These are phyloP conservation scores for Cheilosia pagana DNA, from an alignment of 2,888 invertebrate genomes.

Conservation along the genomic window DNA sequence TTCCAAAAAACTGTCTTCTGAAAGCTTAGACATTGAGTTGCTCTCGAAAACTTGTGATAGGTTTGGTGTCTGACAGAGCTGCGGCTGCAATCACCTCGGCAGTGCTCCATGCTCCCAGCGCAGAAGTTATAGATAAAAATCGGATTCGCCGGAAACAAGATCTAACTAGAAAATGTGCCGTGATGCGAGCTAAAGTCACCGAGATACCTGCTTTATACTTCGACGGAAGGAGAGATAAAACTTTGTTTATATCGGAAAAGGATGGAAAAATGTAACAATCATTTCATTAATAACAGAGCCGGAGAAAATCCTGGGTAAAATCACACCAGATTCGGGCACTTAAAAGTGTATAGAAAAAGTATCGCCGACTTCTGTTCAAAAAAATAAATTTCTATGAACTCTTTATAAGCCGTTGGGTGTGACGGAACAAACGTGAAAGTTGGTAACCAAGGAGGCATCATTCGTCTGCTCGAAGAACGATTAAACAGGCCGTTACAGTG, in stretches of 20 bases:
- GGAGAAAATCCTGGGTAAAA: no score
- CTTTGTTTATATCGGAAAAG: no score
- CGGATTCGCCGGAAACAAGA: not conserved
- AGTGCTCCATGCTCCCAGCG: no score
- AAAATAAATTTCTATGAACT: no score
- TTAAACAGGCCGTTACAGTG: not conserved
- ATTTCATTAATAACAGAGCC: no score
- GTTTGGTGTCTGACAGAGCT: not conserved
- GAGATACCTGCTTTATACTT: no score
- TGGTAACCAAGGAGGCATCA: not conserved
- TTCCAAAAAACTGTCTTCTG: conserved; percentile 1
- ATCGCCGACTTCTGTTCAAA: no score
- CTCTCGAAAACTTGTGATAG: not conserved
- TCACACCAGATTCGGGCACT: not conserved
- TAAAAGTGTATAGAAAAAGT: not conserved
- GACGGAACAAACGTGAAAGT: not conserved
- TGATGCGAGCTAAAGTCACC: no score
- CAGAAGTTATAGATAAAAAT: not conserved
- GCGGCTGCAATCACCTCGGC: no score
- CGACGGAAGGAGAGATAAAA: no score
- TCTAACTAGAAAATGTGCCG: not conserved
- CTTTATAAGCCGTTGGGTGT: not conserved
- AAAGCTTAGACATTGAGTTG: not conserved
- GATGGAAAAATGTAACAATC: no score
- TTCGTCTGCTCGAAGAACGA: not conserved